A percentile compares a stretch with the other conserved stretches of the same genome.
These are phyloP conservation scores for Hippocampus abdominalis DNA, from an alignment of 2,113 vertebrate species.

Conservation along the genomic window DNA sequence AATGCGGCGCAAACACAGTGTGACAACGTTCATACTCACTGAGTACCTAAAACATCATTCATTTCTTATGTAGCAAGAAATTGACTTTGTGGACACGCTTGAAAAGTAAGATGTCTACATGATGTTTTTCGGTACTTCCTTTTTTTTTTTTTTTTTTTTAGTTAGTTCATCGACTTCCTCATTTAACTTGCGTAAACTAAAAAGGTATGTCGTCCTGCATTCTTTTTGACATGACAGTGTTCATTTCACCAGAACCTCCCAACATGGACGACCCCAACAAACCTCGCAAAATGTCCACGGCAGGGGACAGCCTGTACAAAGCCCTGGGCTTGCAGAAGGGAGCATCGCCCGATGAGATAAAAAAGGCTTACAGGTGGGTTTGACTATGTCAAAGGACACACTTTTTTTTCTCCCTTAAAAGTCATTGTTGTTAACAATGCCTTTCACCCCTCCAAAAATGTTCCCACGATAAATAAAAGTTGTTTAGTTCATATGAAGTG, in stretches of 20 bases:
- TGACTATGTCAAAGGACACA: not conserved
- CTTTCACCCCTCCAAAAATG: no score
- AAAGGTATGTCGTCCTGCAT: not conserved
- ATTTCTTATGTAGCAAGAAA: not conserved
- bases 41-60: not conserved
- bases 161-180: not conserved
- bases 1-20: not conserved
- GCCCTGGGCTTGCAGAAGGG: slow-evolving; percentile 83
- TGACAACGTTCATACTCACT: not conserved
- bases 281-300: slow-evolving; percentile 74
- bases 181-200: not conserved
- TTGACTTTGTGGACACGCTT: not conserved
- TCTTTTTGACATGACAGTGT: not conserved
- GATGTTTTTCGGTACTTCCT: not conserved
- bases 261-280: slow-evolving; percentile 71
- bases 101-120: not conserved
- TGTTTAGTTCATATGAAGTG: no score
- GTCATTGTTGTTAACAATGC: no score
- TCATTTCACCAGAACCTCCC: slow-evolving; percentile 4
- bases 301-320: slow-evolving; percentile 78
- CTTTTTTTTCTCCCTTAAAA: no score
- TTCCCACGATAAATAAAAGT: no score
- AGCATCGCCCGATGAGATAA: slow-evolving; percentile 80
- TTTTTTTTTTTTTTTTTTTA: not conserved
- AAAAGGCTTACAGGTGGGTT: slow-evolving; percentile 84